Percentiles rank a stretch among this genome's conserved stretches.
Conservation (phyloP, 2,797 vertebrate species). For the Enteromius viviparus region DNA sequence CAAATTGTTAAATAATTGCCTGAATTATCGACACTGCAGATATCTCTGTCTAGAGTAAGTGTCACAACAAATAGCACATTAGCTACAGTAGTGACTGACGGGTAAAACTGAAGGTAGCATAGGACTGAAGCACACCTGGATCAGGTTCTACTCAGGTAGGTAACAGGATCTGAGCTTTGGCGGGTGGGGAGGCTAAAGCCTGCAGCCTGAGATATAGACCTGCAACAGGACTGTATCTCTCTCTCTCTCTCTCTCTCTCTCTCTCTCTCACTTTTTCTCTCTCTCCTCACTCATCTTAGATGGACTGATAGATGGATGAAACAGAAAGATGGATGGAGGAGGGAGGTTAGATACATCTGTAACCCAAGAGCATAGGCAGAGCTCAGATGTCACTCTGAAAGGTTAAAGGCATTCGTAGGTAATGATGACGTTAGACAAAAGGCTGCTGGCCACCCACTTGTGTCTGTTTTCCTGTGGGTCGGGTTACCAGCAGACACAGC, state of each 20-base stretch:
- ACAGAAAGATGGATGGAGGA: constrained; percentile 33
- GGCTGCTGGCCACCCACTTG: constrained; percentile 37
- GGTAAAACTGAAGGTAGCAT: constrained; percentile 23
- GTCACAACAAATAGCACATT: not conserved
- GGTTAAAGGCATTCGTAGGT: constrained; percentile 69
- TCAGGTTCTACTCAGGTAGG: constrained; percentile 42
- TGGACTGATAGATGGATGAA: constrained; percentile 32
- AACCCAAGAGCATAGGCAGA: constrained; percentile 69
- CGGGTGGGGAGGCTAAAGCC: constrained; percentile 14
- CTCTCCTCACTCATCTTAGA: constrained; percentile 35
- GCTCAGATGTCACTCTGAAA: constrained; percentile 73
- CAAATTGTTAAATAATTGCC: not conserved
- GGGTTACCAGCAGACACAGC: constrained; percentile 21
- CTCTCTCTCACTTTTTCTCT: constrained; percentile 3
- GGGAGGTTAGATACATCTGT: constrained; percentile 61
- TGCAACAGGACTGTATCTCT: not conserved
- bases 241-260: constrained; percentile 15
- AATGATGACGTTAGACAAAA: constrained; percentile 74
- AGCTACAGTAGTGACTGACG: not conserved
- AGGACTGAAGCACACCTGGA: constrained; percentile 24
- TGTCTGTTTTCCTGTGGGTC: constrained; percentile 39
- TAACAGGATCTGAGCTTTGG: constrained; percentile 44
- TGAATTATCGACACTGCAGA: not conserved
- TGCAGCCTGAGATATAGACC: constrained; percentile 11
- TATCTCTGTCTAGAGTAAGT: not conserved